Evolutionary conservation across 1,140 invertebrate genomes (phyloP).

Genomic region (Drosophila triauraria): DNA sequence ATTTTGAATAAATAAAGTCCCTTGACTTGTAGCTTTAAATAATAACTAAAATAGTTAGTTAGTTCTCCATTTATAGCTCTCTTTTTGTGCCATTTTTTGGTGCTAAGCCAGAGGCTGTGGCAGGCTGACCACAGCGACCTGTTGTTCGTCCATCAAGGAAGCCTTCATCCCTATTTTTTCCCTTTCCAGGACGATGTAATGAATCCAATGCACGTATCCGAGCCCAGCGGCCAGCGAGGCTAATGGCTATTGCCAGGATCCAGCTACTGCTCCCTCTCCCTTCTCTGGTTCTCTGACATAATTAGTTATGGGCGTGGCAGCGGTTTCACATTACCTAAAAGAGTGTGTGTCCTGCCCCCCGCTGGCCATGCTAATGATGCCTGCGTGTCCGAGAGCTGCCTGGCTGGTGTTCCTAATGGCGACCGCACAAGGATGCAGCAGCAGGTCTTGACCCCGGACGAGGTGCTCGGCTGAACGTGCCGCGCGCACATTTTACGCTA

Average conservation of each 20-base stretch:
- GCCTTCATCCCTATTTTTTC: neutral
- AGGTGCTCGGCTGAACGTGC: conserved; percentile 14
- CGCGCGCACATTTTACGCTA: conserved; percentile 56
- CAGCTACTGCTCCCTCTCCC: neutral
- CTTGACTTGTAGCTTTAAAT: neutral
- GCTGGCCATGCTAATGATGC: conserved; percentile 61
- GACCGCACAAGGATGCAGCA: conserved; percentile 39
- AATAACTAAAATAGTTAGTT: neutral
- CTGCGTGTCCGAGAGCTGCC: conserved; percentile 29
- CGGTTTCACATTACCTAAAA: conserved; percentile 56
- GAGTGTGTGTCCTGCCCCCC: neutral
- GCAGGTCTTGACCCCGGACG: conserved; percentile 4
- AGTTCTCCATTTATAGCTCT: neutral
- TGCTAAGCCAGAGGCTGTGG: neutral
- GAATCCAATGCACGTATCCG: conserved; percentile 48
- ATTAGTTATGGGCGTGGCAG: conserved; percentile 66
- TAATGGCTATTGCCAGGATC: conserved; percentile 39
- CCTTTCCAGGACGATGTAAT: conserved; percentile 30
- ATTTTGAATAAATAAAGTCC: neutral
- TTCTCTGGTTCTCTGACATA: conserved; percentile 34
- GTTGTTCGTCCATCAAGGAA: conserved; percentile 15
- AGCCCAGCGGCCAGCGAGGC: conserved; percentile 34
- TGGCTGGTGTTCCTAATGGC: conserved; percentile 28
- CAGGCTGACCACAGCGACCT: conserved; percentile 21
- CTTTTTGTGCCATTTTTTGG: neutral